Base-by-base conservation (phyloP, 2,888 invertebrate genomes). In the Drepanosiphum platanoidis region DNA sequence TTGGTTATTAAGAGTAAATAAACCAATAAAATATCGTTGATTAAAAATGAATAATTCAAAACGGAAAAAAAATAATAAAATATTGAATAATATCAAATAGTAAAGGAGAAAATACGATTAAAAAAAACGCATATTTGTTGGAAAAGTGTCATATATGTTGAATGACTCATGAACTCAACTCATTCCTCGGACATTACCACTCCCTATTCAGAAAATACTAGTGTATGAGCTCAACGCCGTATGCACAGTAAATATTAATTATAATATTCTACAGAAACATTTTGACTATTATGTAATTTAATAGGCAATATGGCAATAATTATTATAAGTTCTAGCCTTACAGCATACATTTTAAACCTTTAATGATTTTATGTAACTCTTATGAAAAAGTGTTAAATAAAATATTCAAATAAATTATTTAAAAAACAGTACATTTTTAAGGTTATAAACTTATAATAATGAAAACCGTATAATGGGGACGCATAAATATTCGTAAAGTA, bases 101-200 rank as follows among this genome's bases (percentile, higher is more conserved):
- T 9, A 1, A 80, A 68, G n/a, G 34, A 80, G 27, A 46, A 58
- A 81, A 81, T 71, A 81, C 3, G 0, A 61, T 61, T 81, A 22
- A 27, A 70, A 52, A 70, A 70, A 30, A 42, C 30, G 5, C 36
- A 80, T 80, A 70, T 80, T 80, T 81, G 71, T 81, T 22, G 13
- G 39, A 72, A 72, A 81, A 81, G 61, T 72, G 39, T 70, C 36
- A 36, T 70, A 30, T 61, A 39, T 32, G 30, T 70, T 80, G 8
- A 30, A 81, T 81, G 81, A 81, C 71, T 72, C 81, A 81, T 58
- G 39, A 58, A 30, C 58, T 81, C 39, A 61, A 81, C 81, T 71
- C 58, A 71, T 81, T 81, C 81, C 58, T 71, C 58, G 81, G 39
- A 81, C 71, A 81, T 27, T 58, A 46, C 71, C 81, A 71, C 71